Base-by-base conservation (phyloP, 2,113 vertebrate genomes). In the Thalassoma bifasciatum region DNA sequence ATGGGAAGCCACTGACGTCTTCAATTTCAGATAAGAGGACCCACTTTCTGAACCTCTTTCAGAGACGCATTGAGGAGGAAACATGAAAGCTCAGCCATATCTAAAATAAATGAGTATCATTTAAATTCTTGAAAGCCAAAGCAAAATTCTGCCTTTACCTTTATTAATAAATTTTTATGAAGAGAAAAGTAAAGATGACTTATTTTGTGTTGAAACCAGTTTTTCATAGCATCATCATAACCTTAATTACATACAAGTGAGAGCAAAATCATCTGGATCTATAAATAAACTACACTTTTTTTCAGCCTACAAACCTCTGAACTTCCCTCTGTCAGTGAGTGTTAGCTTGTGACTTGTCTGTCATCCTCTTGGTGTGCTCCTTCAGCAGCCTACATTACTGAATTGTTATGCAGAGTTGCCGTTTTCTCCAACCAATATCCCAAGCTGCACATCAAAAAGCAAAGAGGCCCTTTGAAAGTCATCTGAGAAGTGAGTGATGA, bases 21-120 rank as follows among this genome's bases (percentile, higher is more conserved):
- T 83, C 70, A 73, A 62, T 90, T 87, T 85, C 66, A 89, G 87
- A 89, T 85, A 89, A 90, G 78, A 44, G 22, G n/a, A 13, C 38
- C 71, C 59, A 67, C 51, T 75, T 86, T 84, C 84, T 37, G 77
- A 85, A 81, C 60, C 62, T 73, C 85, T 86, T 82, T 73, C 62
- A 64, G 52, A 70, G 52, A 77, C 70, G 40, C 78, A 84, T 77
- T 26, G 21, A 58, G 51, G 37, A 17, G 16, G 37, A 72, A 75
- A 70, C 68, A 66, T 56, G 42, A 76, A 80, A 68, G 64, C 57
- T 68, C 57, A 69, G 59, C 19, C 61, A 75, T 79, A 81, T 77
- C 70, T 40, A 69, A 66, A 77, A 78, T 40, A 34, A 68, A 58
- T 68, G 47, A 36, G 34, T 56, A 23, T 71, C 2, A 44, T 34